Base-by-base conservation (phyloP, 2,797 vertebrate genomes). In the Hipposideros larvatus region DNA sequence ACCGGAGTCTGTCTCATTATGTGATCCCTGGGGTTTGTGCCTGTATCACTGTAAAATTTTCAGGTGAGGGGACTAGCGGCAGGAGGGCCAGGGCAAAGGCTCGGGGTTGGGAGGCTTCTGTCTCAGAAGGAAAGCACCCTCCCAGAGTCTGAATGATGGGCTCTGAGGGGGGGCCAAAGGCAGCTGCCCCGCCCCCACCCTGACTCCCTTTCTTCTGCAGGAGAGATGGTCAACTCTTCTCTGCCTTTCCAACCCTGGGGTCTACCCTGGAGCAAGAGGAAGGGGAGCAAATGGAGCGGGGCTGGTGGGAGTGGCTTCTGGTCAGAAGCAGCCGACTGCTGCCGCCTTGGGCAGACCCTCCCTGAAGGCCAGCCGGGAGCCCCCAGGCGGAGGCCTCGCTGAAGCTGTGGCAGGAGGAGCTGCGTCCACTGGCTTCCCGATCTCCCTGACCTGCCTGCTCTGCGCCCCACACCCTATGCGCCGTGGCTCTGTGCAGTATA, bases 1-100 rank as follows among this genome's bases (percentile, higher is more conserved):
- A 99, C 99, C 3, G 99, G 99, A 80, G 99, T 99, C 43, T 99
- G 99, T 97, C 99, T 99, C 95, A 71, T 99, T 82, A 99, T 99
- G 99, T 99, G 99, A 99, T 97, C 75, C 86, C 48, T 26, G 73
- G 85, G 75, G 95, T 63, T 86, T 24, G 19, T 8, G 53, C 21
- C 59, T 0, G 43, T 92, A 90, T 97, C 87, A 70, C 73, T 77
- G 77, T 11, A 19, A 37, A 37, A n/a, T 15, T 98, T 94, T 90
- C 95, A 97, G 96, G 97, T 97, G 74, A 96, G 89, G 53, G 15
- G 16, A 65, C 24, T 0, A 48, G 57, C 63, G 46, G 5, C 2
- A 4, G 15, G 55, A 8, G n/a, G 48, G 19, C 21, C n/a, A 11
- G 26, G 63, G 7, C 4, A 0, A 7, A 7, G 18, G 55, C 37